These are phyloP conservation scores for Aviceda subcristata DNA, from an alignment of 2,113 vertebrate genomes.

Conservation along the genomic window DNA sequence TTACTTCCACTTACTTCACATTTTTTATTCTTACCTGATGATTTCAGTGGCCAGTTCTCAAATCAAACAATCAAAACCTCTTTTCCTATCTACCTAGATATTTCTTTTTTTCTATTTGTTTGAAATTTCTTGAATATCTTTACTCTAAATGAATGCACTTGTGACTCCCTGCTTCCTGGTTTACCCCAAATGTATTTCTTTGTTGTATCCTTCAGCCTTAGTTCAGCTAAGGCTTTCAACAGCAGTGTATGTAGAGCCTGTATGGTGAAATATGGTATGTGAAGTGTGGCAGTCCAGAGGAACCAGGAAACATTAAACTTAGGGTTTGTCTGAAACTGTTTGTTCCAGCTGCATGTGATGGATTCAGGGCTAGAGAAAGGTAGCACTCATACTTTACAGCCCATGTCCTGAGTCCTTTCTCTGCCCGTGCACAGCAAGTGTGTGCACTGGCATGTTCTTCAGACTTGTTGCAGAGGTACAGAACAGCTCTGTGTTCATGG, in stretches of 20 bases:
- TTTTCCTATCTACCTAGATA: not conserved
- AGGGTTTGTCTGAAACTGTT: not conserved
- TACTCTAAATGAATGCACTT: not conserved
- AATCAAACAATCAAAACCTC: not conserved
- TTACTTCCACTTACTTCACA: not conserved
- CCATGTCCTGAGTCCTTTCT: not conserved
- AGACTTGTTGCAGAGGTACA: not conserved
- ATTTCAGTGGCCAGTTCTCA: not conserved
- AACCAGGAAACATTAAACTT: not conserved
- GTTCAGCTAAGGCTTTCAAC: not conserved
- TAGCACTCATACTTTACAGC: not conserved
- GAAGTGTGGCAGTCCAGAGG: not conserved
- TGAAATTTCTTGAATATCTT: not conserved
- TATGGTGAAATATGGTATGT: accelerated
- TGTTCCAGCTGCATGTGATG: accelerated
- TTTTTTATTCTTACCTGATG: not conserved
- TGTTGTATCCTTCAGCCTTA: not conserved
- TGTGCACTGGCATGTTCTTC: not conserved
- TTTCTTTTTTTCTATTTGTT: not conserved
- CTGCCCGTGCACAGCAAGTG: not conserved
- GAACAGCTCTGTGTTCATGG: not conserved
- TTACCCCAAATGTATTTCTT: not conserved
- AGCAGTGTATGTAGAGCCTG: accelerated
- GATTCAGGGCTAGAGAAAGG: not conserved
- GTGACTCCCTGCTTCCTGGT: not conserved